Base-by-base conservation (phyloP, 2,888 invertebrate genomes). In the Plebejus argus region DNA sequence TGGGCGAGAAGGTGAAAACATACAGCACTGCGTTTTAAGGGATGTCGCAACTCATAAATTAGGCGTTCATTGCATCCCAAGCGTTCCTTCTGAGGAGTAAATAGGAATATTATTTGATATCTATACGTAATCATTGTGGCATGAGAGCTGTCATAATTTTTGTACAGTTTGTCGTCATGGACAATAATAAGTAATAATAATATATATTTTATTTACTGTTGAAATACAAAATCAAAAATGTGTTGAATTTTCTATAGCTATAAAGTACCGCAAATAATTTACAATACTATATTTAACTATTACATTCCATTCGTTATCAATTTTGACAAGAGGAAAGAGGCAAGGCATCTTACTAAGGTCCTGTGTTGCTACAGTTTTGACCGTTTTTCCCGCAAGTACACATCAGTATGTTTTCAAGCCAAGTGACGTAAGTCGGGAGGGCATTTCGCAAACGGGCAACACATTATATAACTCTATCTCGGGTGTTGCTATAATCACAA, bases 381-480 rank as follows among this genome's bases (percentile, higher is more conserved):
- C 6, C 28, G 61, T 12, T 61, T 66, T 33, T 10, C 66, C 18
- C 5, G 18, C 66, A 28, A 66, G 2, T 15, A 15, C 28, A 15
- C 18, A 66, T 4, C 66, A 0, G 28, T 66, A 33, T 66, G 33
- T 66, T 66, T 66, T 33, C 28, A 28, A 66, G 61, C 61, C 23
- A 15, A 18, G 28, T 66, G 28, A 66, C 66, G 66, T 33, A 66
- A 66, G 61, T 20, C 12, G 61, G 23, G 23, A 66, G 66, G 15
- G 66, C 28, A 28, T 66, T 28, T 66, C 28, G 28, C 66, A 28
- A 66, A 66, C 28, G 66, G 28, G 61, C 61, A 23, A 66, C 66
- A 33, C 18, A 66, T 66, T 66, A 66, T 33, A 66, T 66, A 66
- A 66, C 66, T 28, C 66, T 66, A 33, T 33, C 15, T 66, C 61